Conservation (phyloP, 2,888 invertebrate genomes). For the Phengaris arion region DNA sequence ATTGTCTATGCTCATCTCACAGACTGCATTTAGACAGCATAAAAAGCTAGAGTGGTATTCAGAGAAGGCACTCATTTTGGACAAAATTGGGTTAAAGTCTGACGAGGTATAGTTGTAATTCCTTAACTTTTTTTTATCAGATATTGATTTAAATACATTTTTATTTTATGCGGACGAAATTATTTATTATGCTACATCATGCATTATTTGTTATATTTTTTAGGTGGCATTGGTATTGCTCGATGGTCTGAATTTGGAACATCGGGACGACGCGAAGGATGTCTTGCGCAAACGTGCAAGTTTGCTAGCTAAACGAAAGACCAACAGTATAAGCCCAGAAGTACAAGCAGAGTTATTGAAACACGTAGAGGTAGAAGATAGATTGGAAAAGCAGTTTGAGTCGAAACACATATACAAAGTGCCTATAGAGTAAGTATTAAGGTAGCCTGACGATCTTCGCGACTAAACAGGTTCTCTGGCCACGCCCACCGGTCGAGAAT, state of each 20-base stretch:
- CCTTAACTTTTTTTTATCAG: too few species aligned
- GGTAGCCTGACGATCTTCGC: too few species aligned
- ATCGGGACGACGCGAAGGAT: conserved; percentile 56
- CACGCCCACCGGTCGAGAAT: too few species aligned
- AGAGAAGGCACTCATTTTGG: conserved; percentile 81
- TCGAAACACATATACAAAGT: conserved; percentile 58
- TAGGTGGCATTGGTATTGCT: conserved; percentile 72
- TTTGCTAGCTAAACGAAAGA: conserved; percentile 55
- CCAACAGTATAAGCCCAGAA: conserved; percentile 45
- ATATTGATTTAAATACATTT: too few species aligned
- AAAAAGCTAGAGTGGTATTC: conserved; percentile 78
- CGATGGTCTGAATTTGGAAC: conserved; percentile 58
- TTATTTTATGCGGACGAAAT: too few species aligned
- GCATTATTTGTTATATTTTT: conserved; percentile 18
- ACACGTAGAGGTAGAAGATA: conserved; percentile 43
- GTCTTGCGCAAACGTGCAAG: conserved; percentile 58
- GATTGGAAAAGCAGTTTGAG: conserved; percentile 56
- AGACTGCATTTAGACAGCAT: conserved; percentile 67
- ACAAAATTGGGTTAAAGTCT: conserved; percentile 53
- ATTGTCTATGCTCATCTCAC: conserved; percentile 71
- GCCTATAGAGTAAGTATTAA: conserved; percentile 64
- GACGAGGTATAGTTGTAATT: conserved; percentile 50
- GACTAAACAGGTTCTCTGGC: not conserved
- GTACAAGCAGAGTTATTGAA: conserved; percentile 45
- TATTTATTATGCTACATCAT: too few species aligned